Percentiles rank a stretch among this genome's conserved stretches.
Evolutionary conservation across 2,113 vertebrate species (phyloP).

Genomic region (Gallinago jamesoni): DNA sequence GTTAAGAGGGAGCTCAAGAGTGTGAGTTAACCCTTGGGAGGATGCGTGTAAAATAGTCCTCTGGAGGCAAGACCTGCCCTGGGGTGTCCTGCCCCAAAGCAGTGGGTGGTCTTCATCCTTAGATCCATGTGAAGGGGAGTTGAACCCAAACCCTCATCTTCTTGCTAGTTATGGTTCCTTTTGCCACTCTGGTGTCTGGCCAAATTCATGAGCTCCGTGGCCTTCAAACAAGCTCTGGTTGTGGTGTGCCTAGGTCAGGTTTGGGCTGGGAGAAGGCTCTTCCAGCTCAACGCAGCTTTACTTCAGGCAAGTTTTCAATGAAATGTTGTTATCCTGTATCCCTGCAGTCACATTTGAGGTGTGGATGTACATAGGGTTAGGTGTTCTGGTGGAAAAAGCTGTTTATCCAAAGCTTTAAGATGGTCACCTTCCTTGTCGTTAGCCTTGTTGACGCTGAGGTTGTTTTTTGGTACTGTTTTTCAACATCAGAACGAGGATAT

Average conservation of each 20-base stretch:
- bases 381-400: background rate
- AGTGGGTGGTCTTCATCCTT: background rate
- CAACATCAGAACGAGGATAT: background rate
- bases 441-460: fast-evolving
- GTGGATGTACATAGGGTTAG: background rate
- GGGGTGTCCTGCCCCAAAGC: background rate
- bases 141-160: background rate
- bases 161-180: background rate
- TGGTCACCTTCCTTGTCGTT: background rate
- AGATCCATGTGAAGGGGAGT: fast-evolving
- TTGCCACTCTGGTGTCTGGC: background rate
- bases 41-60: fast-evolving
- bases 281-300: background rate
- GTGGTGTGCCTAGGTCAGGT: background rate
- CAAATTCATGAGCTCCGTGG: fast-evolving
- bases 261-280: background rate
- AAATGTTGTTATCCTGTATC: background rate
- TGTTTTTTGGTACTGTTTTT: background rate
- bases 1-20: background rate
- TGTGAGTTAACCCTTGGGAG: fast-evolving
- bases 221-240: no score
- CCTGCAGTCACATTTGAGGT: fast-evolving
- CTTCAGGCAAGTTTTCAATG: background rate
- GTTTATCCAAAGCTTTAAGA: background rate
- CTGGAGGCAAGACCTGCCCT: background rate